Base-by-base conservation (phyloP, 2,113 vertebrate species). In the Daubentonia madagascariensis region DNA sequence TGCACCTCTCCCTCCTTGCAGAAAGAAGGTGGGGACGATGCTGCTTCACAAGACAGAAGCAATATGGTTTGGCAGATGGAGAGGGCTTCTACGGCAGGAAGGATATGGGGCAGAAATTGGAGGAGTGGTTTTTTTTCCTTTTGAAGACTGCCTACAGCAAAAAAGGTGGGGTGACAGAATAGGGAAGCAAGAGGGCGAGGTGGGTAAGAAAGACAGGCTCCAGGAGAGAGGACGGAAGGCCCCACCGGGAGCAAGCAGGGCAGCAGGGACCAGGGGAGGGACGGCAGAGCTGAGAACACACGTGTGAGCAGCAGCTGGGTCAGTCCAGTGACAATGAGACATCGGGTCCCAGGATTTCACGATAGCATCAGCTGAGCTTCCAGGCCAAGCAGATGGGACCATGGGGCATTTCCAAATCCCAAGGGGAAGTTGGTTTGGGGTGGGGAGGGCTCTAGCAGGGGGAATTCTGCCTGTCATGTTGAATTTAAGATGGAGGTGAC, bases 241-340 rank as follows among this genome's bases (percentile, higher is more conserved):
- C 52, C 13, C 28, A 35, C 32, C 1, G n/a, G 54, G 48, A 79
- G 94, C 57, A 2, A 86, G 50, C 57, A 79, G 54, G 63, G 70
- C 70, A 73, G 23, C 9, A 45, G 68, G 91, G 80, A 45, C 5
- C 54, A 30, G 12, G 72, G 67, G 32, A 61, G 65, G 70, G 50
- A 83, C 13, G 12, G 43, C 50, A 78, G 61, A 78, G 45, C 93
- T 40, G 68, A 43, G 43, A 67, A 25, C 0, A 1, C 70, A 75
- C 61, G 57, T 43, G 81, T 54, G 79, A 45, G 91, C 30, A 83
- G 43, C 91, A 61, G 88, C 91, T 93, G 83, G 57, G 83, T 45
- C 79, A 63, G 91, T 93, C 94, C 65, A 91, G 96, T 96, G 94
- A 98, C 96, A 94, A 13, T 85, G 94, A 98, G 85, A 84, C 96